Base-by-base conservation (phyloP, 92 coral and sea anemone species). In the Diadumene lineata region DNA sequence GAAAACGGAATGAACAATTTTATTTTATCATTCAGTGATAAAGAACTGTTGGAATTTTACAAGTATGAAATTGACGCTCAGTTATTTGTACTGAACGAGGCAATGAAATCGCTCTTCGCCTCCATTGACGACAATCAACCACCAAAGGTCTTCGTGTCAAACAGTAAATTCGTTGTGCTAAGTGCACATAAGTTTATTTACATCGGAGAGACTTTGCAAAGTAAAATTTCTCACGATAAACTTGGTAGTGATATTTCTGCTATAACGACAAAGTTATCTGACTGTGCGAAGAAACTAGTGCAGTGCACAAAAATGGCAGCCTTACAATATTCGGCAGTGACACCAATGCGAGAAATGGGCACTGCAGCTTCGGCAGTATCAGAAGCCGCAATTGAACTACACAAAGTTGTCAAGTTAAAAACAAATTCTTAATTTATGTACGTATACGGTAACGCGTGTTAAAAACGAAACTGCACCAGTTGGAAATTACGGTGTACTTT, bases 161-260 rank as follows among this genome's bases (percentile, higher is more conserved):
- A 88, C 64, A 94, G 98, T 75, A 94, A 94, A 83, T 94, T 94
- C 51, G 88, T 94, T 53, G 97, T 94, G 23, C 74, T 94, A 62
- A 94, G 98, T 75, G 98, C 98, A 21, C 98, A 94, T 57, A 94
- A 92, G 76, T 84, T 94, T 72, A 97, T 94, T 1, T 94, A 88
- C 79, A 82, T 94, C 72, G 98, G 98, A 2, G 98, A 94, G 66
- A 92, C 92, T 19, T 72, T 92, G 10, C 86, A 89, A 60, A 89
- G 85, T 66, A 91, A 89, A 53, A 73, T 88, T 32, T 75, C 82
- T 44, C 84, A 85, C 28, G 77, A 81, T 34, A 76, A 78, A 53
- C 86, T 88, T 30, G 83, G 85, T 27, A 69, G 74, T 22, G 89
- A 75, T 34, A 70, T 94, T 9, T 67, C 82, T 55, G 63, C 43